Evolutionary conservation across 2,113 vertebrate genomes (phyloP), one percentile per base, ranked within the genome.

Genomic region (Gracilinanus agilis): DNA sequence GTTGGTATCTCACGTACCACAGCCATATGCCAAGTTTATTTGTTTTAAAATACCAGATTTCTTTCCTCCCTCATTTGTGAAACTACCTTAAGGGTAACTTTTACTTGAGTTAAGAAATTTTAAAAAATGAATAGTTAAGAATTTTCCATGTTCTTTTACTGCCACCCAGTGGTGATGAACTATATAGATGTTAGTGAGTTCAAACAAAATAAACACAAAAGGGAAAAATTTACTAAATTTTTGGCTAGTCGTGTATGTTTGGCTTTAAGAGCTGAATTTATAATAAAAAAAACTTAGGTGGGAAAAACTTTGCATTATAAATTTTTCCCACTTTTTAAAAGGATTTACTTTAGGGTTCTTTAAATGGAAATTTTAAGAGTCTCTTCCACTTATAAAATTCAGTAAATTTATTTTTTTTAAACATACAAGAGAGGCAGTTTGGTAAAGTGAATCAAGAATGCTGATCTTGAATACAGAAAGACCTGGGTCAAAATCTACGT

Each of bases 141-240:
- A 56, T 88, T 54, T 98, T 98, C 90, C 55, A 96, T 97, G 98
- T 98, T 99, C 98, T 98, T 99, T 97, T 99, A 99, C 99, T 99
- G 99, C 98, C 99, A 98, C 98, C 99, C 94, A 96, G 98, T 98
- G 99, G 98, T 40, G 54, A 1, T 11, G 0, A 89, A 88, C 0
- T 0, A 49, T 0, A 49, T 54, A 95, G 89, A 1, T 88, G 0
- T 2, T 10, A 58, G 61, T 44, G 13, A 93, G n/a, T 92, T 0
- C 19, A 40, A 92, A 53, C 7, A 34, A 88, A 53, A 89, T 53
- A 93, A 94, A 61, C 13, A 0, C 44, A 58, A 95, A 55, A 25
- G 55, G 29, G 67, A 94, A 55, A 93, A 91, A 94, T 10, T 23
- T 21, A 21, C 58, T 90, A 53, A 11, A 44, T 67, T 90, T 83